Evolutionary conservation across 2,888 invertebrate genomes (phyloP).

Genomic region (Notocelia uddmanniana): DNA sequence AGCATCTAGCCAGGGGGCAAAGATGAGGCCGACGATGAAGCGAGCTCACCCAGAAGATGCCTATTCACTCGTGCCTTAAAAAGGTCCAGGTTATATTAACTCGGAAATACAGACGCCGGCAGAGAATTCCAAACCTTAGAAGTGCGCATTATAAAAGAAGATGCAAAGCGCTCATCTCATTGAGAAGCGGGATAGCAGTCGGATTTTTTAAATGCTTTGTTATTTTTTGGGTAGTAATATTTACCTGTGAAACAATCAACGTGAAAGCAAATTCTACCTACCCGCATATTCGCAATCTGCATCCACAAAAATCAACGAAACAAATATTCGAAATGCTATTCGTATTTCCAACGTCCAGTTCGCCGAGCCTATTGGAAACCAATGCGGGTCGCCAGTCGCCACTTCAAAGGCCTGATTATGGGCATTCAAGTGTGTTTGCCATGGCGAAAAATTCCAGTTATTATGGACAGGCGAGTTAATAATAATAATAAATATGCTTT

Average conservation of each 20-base stretch:
- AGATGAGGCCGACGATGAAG: too few relatives aligned
- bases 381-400: constrained; percentile 10
- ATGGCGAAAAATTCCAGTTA: background rate
- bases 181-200: too few relatives aligned
- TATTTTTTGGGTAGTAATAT: background rate
- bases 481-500: too few relatives aligned
- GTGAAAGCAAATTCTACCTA: background rate
- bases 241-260: background rate
- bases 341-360: constrained; percentile 7
- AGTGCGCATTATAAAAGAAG: too few relatives aligned
- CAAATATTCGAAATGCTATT: constrained; percentile 18
- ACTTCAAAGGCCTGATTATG: constrained; percentile 21
- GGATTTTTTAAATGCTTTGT: too few relatives aligned
- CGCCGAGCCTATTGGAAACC: background rate
- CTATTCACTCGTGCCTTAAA: too few relatives aligned
- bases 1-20: too few relatives aligned
- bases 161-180: too few relatives aligned
- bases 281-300: constrained; percentile 6
- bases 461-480: background rate
- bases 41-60: too few relatives aligned
- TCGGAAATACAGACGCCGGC: too few relatives aligned
- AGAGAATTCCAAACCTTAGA: too few relatives aligned
- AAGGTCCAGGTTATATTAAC: too few relatives aligned
- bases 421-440: constrained; percentile 23
- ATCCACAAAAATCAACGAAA: constrained; percentile 7